Evolutionary conservation across 2,888 invertebrate genomes (phyloP), one percentile per base, ranked within the genome.

Genomic region (Galerucella pusilla): DNA sequence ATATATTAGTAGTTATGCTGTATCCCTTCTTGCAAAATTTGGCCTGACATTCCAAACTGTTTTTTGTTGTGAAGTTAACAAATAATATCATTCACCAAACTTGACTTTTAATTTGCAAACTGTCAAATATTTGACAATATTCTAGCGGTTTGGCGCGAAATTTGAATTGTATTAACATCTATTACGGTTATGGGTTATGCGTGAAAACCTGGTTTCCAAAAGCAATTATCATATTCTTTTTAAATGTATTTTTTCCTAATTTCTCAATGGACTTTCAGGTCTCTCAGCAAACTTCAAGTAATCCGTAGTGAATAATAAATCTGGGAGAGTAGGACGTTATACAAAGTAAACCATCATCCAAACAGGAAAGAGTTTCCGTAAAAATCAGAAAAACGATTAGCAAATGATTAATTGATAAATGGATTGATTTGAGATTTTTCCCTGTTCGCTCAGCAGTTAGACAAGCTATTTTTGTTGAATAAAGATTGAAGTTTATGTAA

Each of bases 351-450:
- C 64, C 71, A 71, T 71, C 57, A 65, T 35, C 45, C 71, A 35
- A 71, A 71, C 65, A 71, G 57, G 65, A 71, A 71, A 57, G 65
- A 59, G 63, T 71, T 65, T 64, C 45, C 65, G 65, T 57, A n/a
- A 14, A 65, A 57, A 65, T 71, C 59, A 59, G 65, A 59, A 71
- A 54, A 65, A 65, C 71, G 65, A 71, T 71, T 71, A 71, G 57
- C 9, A 57, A 57, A 71, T 71, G 71, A 71, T 71, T 49, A 65
- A 71, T 71, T 71, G 65, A 64, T 45, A 63, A 14, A 28, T 52
- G 52, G 16, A 63, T 70, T 70, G 61, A 63, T 57, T 54, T n/a
- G 16, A 16, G 54, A 54, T n/a, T 54, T 54, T n/a, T 4, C 5
- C 54, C 7, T 57, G 57, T 57, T 20, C 11, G 57, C 57, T 57